Evolutionary conservation across 2,113 vertebrate genomes (phyloP), one percentile per base, ranked within the genome.

Genomic region (Esox niger): DNA sequence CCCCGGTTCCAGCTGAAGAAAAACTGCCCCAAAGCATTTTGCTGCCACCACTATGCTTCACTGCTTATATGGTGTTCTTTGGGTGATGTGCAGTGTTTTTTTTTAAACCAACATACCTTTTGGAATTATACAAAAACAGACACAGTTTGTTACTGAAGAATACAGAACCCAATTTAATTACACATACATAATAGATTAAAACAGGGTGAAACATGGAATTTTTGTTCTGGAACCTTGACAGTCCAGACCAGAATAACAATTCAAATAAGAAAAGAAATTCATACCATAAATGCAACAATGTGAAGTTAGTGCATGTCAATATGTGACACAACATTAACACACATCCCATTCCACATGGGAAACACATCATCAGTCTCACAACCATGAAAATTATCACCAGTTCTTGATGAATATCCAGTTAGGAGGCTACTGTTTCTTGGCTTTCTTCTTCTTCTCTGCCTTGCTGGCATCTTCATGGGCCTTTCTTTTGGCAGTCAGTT

Each of bases 401-500:
- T 73, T 66, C 72, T 59, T 60, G 23, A 9, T 33, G n/a, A 30
- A 43, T 1, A 32, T 70, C 30, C 17, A 31, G 5, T 21, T 0
- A 5, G 15, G 29, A 6, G 2, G 35, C 2, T 43, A 78, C 26
- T 87, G 49, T 77, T 79, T 78, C 85, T 80, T 0, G 82, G 81
- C 78, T 79, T 92, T 90, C 81, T 91, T 90, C 64, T 91, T 95
- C 81, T 95, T 99, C 75, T 93, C 91, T 6, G 90, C 75, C 72
- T 91, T 96, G 43, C 87, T 25, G 0, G 91, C 86, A 0, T 92
- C 90, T 0, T 99, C 96, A 0, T 96, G 91, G 43, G 94, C 95
- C 81, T 98, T 98, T 73, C 97, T 94, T 87, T 98, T 99, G 0
- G 92, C 92, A 0, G 95, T 87, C 0, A 99, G 90, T 77, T 98